Evolutionary conservation across 2,113 vertebrate genomes (phyloP).

Genomic region (Conger conger): DNA sequence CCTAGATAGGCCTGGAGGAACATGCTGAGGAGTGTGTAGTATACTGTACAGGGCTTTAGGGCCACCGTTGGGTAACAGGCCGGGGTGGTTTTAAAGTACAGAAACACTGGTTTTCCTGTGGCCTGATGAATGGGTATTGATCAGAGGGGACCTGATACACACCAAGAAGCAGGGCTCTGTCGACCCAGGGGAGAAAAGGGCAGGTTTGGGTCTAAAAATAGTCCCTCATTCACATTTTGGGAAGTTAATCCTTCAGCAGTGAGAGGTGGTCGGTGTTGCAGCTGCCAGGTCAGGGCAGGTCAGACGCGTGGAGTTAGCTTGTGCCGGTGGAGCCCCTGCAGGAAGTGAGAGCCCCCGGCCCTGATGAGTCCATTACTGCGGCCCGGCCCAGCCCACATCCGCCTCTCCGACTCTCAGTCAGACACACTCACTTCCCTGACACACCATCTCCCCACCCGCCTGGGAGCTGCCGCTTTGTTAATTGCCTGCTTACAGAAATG

Average conservation of each 20-base stretch:
- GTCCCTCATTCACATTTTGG: not conserved
- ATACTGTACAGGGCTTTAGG: not conserved
- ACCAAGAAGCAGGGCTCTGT: not conserved
- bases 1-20: not conserved
- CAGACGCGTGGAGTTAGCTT: not conserved
- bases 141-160: constrained; percentile 8
- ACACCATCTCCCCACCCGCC: not conserved
- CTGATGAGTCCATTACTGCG: not conserved
- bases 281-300: not conserved
- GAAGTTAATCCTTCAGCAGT: not conserved
- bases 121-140: constrained; percentile 7
- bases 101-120: not conserved
- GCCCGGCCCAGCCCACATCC: not conserved
- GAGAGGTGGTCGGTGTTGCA: not conserved
- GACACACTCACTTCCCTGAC: not conserved
- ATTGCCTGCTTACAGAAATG: not conserved
- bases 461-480: not conserved
- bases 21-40: not conserved
- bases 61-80: not conserved
- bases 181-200: not conserved
- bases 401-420: not conserved
- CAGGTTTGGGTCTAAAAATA: not conserved
- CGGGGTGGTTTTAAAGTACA: not conserved
- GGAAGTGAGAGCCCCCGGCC: not conserved
- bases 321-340: not conserved